These are phyloP conservation scores for Odontomachus brunneus DNA, from an alignment of 1,140 invertebrate genomes.

Conservation along the genomic window DNA sequence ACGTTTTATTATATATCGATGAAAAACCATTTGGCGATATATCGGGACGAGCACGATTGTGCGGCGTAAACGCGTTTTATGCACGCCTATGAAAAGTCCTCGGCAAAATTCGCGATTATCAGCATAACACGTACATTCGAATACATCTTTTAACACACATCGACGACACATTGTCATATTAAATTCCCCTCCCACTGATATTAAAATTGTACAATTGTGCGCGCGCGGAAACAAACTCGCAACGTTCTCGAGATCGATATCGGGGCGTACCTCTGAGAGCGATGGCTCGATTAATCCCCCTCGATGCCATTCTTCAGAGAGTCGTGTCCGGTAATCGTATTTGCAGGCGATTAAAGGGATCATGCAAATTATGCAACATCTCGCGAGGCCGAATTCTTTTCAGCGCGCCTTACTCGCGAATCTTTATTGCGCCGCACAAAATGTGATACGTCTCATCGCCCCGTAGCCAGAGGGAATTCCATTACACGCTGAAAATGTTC, in stretches of 20 bases:
- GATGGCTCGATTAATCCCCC: neutral
- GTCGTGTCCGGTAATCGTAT: neutral
- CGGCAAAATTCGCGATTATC: slow-evolving; percentile 36
- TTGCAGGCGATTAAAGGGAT: slow-evolving; percentile 41
- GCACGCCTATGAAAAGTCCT: no score
- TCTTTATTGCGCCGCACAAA: slow-evolving; percentile 53
- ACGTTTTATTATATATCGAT: slow-evolving; percentile 20
- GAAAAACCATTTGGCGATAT: slow-evolving; percentile 71
- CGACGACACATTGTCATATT: neutral
- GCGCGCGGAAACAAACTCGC: neutral
- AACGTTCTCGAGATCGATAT: neutral
- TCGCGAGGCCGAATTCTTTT: slow-evolving; percentile 22
- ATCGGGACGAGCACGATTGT: neutral
- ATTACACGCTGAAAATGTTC: slow-evolving; percentile 70
- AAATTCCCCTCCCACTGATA: neutral
- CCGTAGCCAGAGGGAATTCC: slow-evolving; percentile 69
- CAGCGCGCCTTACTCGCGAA: slow-evolving; percentile 27
- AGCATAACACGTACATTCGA: neutral
- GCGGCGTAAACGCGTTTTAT: neutral
- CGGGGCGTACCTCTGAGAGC: neutral
- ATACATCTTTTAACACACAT: slow-evolving; percentile 4
- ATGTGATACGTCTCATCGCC: slow-evolving; percentile 56
- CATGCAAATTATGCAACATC: slow-evolving; percentile 46
- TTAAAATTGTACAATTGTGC: neutral
- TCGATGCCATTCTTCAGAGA: neutral